phyloP scores from a whole-genome alignment of 2,888 invertebrate species.

The Thysanoteuthis rhombus region DNA sequence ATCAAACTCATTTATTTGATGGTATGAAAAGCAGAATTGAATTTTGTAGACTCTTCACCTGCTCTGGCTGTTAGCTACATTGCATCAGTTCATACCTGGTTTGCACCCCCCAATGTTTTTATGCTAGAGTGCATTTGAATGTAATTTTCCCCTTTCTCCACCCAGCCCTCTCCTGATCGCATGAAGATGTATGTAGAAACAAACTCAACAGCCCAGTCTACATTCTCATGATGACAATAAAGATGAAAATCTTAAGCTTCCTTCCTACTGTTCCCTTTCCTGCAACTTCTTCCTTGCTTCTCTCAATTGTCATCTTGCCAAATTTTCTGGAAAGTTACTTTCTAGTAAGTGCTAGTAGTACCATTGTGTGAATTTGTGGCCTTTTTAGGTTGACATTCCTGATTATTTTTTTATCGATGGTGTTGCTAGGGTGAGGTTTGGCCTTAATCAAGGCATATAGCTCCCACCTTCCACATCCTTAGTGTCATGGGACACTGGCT shows the following conservation, averaged over 20 bases:
- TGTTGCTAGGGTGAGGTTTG: not conserved
- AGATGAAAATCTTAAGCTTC: too few relatives aligned
- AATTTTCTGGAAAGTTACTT: not conserved
- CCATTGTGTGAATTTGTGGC: not conserved
- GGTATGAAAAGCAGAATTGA: not conserved
- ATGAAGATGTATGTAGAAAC: too few relatives aligned
- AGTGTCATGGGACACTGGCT: too few relatives aligned
- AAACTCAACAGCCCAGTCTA: too few relatives aligned
- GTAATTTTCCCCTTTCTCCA: too few relatives aligned
- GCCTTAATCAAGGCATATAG: not conserved
- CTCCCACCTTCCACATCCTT: too few relatives aligned
- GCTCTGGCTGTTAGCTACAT: too few relatives aligned
- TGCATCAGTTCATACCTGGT: too few relatives aligned
- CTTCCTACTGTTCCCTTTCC: not conserved
- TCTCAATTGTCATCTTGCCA: not conserved
- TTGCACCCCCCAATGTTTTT: not conserved
- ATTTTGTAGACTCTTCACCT: too few relatives aligned
- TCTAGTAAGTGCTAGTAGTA: not conserved
- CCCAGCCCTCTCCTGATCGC: not conserved
- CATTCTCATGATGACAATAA: too few relatives aligned
- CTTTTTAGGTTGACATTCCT: not conserved
- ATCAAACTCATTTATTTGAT: constrained; percentile 1
- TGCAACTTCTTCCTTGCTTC: not conserved
- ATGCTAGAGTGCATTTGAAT: not conserved
- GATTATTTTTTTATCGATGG: not conserved